phyloP scores from a whole-genome alignment of 1,140 invertebrate genomes.

The Aphelinus certus region DNA sequence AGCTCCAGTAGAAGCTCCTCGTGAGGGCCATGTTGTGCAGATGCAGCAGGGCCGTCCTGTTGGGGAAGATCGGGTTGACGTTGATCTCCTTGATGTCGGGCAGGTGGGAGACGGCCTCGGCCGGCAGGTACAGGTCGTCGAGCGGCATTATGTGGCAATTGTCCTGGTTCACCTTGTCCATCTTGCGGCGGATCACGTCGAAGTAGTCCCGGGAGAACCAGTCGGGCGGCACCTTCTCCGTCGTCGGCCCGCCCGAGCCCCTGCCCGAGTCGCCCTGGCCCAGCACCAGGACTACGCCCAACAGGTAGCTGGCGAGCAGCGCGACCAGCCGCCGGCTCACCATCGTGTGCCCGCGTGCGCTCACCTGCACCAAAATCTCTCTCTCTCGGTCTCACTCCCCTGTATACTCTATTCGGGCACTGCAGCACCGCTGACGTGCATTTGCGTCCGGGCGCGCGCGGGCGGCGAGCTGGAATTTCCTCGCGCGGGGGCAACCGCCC shows the following conservation, averaged over 20 bases:
- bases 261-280: slow-evolving; percentile 6
- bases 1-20: slow-evolving; percentile 95
- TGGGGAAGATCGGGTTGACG: slow-evolving; percentile 94
- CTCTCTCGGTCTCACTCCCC: too few species aligned
- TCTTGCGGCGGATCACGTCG: slow-evolving; percentile 84
- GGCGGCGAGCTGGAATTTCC: neutral
- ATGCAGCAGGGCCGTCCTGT: slow-evolving; percentile 91
- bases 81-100: slow-evolving; percentile 96
- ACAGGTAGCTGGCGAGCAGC: slow-evolving; percentile 54
- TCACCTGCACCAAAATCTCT: neutral
- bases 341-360: neutral
- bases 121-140: slow-evolving; percentile 85
- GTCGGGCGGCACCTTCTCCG: slow-evolving; percentile 75
- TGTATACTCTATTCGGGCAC: too few species aligned
- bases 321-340: slow-evolving; percentile 33
- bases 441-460: neutral
- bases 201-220: slow-evolving; percentile 89
- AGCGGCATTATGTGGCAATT: slow-evolving; percentile 90
- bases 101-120: slow-evolving; percentile 86
- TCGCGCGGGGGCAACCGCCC: slow-evolving; percentile 11
- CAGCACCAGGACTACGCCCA: slow-evolving; percentile 73
- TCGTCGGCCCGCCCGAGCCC: neutral
- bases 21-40: slow-evolving; percentile 96
- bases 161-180: slow-evolving; percentile 82
- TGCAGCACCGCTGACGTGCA: neutral